Evolutionary conservation across 2,888 invertebrate species (phyloP).

Genomic region (Tipula vernalis): DNA sequence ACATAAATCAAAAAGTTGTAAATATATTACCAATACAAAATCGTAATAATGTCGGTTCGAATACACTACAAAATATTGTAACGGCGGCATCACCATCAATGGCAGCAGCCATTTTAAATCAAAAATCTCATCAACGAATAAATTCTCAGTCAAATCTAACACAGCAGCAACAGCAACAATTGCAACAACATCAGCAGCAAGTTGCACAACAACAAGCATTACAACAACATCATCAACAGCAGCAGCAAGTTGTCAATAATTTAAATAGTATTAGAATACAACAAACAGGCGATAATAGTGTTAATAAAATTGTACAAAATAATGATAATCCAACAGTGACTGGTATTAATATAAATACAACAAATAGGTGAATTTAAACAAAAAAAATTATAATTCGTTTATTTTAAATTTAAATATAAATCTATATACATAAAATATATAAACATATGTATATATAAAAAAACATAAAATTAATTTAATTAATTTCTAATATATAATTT

Average conservation of each 20-base stretch:
- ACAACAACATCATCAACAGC: constrained; percentile 7
- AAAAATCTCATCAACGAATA: constrained; percentile 20
- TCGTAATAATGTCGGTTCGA: constrained; percentile 18
- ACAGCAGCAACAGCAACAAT: neutral
- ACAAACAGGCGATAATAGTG: neutral
- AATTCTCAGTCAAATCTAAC: constrained; percentile 30
- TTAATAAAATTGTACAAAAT: constrained; percentile 11
- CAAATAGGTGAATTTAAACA: constrained; percentile 33
- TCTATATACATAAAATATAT: neutral
- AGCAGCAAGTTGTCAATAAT: neutral
- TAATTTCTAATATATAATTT: neutral
- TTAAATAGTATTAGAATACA: constrained; percentile 8
- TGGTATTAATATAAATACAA: constrained; percentile 25
- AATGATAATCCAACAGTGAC: constrained; percentile 14
- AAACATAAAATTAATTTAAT: neutral
- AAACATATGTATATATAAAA: neutral
- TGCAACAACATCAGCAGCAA: constrained; percentile 11
- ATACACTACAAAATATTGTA: constrained; percentile 7
- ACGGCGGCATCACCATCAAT: constrained; percentile 13
- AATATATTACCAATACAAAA: constrained; percentile 17
- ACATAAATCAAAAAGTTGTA: constrained; percentile 15
- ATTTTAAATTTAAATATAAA: neutral
- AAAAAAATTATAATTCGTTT: neutral
- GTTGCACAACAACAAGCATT: neutral
- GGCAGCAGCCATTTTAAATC: constrained; percentile 12